phyloP scores from a whole-genome alignment of 2,113 vertebrate species.

The Brachyistius frenatus region DNA sequence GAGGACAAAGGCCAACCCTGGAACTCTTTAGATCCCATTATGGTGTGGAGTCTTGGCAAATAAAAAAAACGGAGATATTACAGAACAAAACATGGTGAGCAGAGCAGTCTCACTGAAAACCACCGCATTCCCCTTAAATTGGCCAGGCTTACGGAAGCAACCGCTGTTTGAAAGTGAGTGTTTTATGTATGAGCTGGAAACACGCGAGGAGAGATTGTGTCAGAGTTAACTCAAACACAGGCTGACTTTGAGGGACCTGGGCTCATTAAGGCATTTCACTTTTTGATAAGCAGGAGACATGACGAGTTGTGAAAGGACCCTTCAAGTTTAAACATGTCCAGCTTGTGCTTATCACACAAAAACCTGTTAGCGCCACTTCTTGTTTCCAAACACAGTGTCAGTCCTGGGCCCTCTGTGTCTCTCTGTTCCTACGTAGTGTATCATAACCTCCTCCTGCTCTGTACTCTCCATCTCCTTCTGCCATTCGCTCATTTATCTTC shows the following conservation, averaged over 20 bases:
- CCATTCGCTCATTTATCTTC: conserved; percentile 39
- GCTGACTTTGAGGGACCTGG: conserved; percentile 52
- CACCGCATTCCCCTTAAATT: conserved; percentile 21
- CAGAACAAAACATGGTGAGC: conserved; percentile 28
- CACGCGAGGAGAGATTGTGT: conserved; percentile 51
- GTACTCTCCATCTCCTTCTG: conserved; percentile 3
- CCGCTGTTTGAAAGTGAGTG: conserved; percentile 25
- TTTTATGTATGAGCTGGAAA: conserved; percentile 54
- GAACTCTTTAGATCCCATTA: conserved; percentile 43
- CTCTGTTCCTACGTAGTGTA: conserved; percentile 22
- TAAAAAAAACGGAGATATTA: conserved; percentile 40
- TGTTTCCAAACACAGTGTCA: conserved; percentile 77
- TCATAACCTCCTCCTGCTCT: conserved; percentile 42
- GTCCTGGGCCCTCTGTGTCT: conserved; percentile 37
- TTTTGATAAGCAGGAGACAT: conserved; percentile 70
- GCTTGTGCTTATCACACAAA: conserved; percentile 62
- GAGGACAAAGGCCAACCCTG: conserved; percentile 47
- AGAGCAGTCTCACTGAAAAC: conserved; percentile 35
- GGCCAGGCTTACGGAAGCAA: conserved; percentile 20
- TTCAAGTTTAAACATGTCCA: conserved; percentile 63
- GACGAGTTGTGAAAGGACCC: conserved; percentile 69
- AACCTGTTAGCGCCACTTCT: conserved; percentile 74
- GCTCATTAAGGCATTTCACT: conserved; percentile 48
- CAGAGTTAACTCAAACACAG: conserved; percentile 64
- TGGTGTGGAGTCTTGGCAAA: conserved; percentile 5